phyloP scores from a whole-genome alignment of 2,888 invertebrate species.

The Conops quadrifasciatus region DNA sequence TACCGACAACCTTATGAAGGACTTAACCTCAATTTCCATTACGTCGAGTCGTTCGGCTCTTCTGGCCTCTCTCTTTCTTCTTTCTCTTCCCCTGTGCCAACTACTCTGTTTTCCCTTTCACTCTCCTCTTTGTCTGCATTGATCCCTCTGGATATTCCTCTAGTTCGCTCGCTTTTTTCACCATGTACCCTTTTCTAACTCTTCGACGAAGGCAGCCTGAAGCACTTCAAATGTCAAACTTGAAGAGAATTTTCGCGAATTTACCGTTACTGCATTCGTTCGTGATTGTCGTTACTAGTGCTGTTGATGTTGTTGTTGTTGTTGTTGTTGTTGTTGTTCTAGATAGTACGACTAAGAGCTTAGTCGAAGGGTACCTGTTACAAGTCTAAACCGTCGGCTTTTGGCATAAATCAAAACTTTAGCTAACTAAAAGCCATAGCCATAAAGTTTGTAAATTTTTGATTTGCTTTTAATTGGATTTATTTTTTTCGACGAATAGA shows the following conservation, averaged over 20 bases:
- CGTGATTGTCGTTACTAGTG: neutral
- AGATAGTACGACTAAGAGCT: neutral
- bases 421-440: neutral
- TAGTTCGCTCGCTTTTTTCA: no score
- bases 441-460: neutral
- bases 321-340: neutral
- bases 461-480: neutral
- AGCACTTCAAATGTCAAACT: slow-evolving; percentile 4
- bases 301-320: neutral
- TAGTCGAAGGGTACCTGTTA: no score
- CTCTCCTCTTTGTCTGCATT: no score
- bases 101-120: no score
- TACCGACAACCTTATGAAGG: slow-evolving; percentile 16
- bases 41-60: slow-evolving; percentile 13
- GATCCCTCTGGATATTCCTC: no score
- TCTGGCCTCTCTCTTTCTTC: neutral
- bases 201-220: no score
- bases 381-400: neutral
- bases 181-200: no score
- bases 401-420: slow-evolving; percentile 14
- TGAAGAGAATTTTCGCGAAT: neutral
- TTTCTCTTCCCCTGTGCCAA: no score
- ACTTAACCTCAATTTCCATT: slow-evolving; percentile 28
- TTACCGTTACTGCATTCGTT: neutral
- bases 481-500: neutral